Evolutionary conservation across 2,797 vertebrate genomes (phyloP), one percentile per base, ranked within the genome.

Genomic region (Tolypeutes matacus): DNA sequence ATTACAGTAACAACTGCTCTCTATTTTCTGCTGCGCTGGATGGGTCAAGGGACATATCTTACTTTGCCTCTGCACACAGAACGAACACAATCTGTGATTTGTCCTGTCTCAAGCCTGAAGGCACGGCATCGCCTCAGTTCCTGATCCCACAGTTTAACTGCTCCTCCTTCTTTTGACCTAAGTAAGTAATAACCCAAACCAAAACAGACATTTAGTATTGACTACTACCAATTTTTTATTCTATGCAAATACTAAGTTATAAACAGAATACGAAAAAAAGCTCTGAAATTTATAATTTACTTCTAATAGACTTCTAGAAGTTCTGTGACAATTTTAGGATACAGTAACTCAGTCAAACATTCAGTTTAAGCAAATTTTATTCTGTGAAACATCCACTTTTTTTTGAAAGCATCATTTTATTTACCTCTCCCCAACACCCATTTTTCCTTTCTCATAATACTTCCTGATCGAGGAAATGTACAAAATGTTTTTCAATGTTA

Each of bases 71-170:
- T 98, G 98, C 99, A 99, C 42, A 99, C 99, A 29, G 99, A 99
- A 56, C 99, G 99, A 62, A 99, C 99, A 10, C 99, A 99, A 97
- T 99, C 99, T 0, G 99, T 99, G 93, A 98, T 97, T 94, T 99
- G 99, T 89, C 99, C 99, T 0, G 99, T 99, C 98, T 99, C 99
- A 23, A 99, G 98, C 77, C 99, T 98, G 98, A 99, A 99, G 86
- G 99, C 99, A 94, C 99, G 98, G 96, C 99, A 99, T n/a, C 99
- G 98, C 96, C 99, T 99, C 97, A 99, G 98, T 96, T 99, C 99
- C 98, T 99, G 99, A 95, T 99, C 99, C 99, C 99, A 99, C 2
- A 99, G 98, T 94, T 99, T 99, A 29, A 99, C 98, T 34, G 99
- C 99, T 7, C 99, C 99, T 65, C 99, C 99, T 97, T 99, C 99